These are phyloP conservation scores for Cyanistes caeruleus DNA, from an alignment of 2,113 vertebrate genomes.

Conservation along the genomic window DNA sequence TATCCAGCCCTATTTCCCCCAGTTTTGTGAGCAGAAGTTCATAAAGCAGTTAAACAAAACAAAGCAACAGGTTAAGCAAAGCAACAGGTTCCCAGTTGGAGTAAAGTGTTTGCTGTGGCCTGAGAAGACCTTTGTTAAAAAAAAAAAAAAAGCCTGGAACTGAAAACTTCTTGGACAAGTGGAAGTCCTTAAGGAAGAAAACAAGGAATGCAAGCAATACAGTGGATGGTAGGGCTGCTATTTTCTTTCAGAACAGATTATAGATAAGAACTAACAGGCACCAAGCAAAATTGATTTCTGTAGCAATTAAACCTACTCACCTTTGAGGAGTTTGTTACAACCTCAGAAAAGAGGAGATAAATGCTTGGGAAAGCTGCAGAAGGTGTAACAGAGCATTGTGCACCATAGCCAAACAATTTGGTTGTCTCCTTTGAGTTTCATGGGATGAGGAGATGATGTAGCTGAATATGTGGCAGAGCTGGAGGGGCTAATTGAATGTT, in stretches of 20 bases:
- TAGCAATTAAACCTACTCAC: conserved; percentile 38
- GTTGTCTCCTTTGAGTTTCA: not conserved
- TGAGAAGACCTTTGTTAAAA: not conserved
- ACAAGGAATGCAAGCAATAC: not conserved
- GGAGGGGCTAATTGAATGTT: conserved; percentile 62
- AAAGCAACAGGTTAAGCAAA: not conserved
- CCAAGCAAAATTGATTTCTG: conserved; percentile 31
- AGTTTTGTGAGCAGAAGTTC: not conserved
- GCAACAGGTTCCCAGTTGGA: not conserved
- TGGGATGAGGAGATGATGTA: conserved; percentile 35
- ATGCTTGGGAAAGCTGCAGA: not conserved
- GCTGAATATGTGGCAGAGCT: conserved; percentile 47
- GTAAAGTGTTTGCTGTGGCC: not conserved
- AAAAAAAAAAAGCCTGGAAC: not conserved
- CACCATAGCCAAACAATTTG: not conserved
- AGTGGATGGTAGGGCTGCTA: not conserved
- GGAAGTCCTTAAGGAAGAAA: conserved; percentile 4
- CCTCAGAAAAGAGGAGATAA: conserved; percentile 20
- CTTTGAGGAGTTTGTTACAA: conserved; percentile 25
- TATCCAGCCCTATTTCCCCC: not conserved
- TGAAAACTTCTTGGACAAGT: not conserved
- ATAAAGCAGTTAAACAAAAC: not conserved
- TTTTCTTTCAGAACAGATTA: conserved; percentile 30
- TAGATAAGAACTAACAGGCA: conserved; percentile 27
- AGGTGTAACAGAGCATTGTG: not conserved